phyloP scores from a whole-genome alignment of 2,888 invertebrate genomes.

The Ecliptopera silaceata region DNA sequence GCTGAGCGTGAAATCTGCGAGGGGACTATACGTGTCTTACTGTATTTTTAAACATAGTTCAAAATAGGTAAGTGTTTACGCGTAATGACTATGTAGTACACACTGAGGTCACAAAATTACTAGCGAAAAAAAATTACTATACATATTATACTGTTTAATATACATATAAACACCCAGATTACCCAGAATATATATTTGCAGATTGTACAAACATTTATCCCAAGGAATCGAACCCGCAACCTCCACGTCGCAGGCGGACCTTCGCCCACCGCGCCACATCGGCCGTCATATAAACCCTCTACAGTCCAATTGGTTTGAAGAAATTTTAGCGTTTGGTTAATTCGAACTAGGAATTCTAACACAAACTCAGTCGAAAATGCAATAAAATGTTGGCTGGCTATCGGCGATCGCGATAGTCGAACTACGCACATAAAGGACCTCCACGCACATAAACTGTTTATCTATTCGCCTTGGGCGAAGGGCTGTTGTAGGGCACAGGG shows the following conservation, averaged over 20 bases:
- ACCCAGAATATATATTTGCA: too few relatives aligned
- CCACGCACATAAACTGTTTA: constrained; percentile 74
- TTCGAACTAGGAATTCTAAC: constrained; percentile 6
- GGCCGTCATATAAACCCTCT: too few relatives aligned
- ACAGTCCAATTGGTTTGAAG: neutral
- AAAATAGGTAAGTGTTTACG: constrained; percentile 40
- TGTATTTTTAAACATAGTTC: constrained; percentile 35
- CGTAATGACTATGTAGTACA: constrained; percentile 29
- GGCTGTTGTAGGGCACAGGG: constrained; percentile 40
- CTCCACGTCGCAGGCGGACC: too few relatives aligned
- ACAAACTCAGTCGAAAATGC: constrained; percentile 36
- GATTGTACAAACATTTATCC: too few relatives aligned
- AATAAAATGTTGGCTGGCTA: constrained; percentile 42
- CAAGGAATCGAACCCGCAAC: too few relatives aligned
- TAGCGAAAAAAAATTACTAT: too few relatives aligned
- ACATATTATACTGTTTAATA: too few relatives aligned
- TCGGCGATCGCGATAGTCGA: constrained; percentile 51
- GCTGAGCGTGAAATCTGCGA: constrained; percentile 42
- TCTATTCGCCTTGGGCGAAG: constrained; percentile 68
- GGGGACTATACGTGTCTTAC: constrained; percentile 34
- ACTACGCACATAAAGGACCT: constrained; percentile 67
- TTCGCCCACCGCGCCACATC: too few relatives aligned
- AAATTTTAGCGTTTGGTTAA: neutral
- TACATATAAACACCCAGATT: too few relatives aligned
- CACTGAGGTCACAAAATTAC: neutral